Base-by-base conservation (phyloP, 2,888 invertebrate species). In the Atethmia centrago region DNA sequence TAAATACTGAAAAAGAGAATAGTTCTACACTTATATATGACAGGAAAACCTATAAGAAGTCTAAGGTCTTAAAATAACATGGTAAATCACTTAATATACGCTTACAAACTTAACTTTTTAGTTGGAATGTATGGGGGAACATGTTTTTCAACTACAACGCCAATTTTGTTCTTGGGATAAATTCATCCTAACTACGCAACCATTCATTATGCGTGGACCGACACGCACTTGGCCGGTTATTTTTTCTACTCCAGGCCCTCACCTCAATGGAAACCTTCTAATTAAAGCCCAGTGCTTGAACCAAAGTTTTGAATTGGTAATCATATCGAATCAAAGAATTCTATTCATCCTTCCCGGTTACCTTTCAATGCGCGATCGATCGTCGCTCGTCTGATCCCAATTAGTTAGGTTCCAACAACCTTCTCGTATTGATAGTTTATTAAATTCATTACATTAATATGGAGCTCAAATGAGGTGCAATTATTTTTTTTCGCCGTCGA, bases 231-330 rank as follows among this genome's bases (percentile, higher is more conserved):
- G n/a, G n/a, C n/a, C n/a, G n/a, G n/a, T n/a, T n/a, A 36, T 90
- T 90, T 63, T 87, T 84, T 80, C 83, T 68, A 74, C 77, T 88
- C 74, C 70, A 80, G 70, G 70, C 78, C 77, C 82, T 82, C 75
- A 83, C 53, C 79, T 84, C 77, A 90, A 87, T 88, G 80, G 90
- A 90, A 90, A 51, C 85, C 92, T 94, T 94, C 95, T 95, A 95
- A 95, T 95, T 95, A 95, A 92, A 90, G 89, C 91, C 85, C 90
- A 90, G 89, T 89, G 90, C 92, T 93, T 90, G 87, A 90, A 88
- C 80, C 89, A 86, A 80, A 83, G 89, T 92, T 95, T 92, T 95
- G 95, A 95, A 95, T 95, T 95, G 94, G 94, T 95, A 95, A 95
- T 95, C 92, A 94, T 90, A 92, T 89, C 89, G 89, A 91, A 90